A percentile compares a stretch with the other conserved stretches of the same genome.
Conservation (phyloP, 2,113 vertebrate species). For the Turnix velox region DNA sequence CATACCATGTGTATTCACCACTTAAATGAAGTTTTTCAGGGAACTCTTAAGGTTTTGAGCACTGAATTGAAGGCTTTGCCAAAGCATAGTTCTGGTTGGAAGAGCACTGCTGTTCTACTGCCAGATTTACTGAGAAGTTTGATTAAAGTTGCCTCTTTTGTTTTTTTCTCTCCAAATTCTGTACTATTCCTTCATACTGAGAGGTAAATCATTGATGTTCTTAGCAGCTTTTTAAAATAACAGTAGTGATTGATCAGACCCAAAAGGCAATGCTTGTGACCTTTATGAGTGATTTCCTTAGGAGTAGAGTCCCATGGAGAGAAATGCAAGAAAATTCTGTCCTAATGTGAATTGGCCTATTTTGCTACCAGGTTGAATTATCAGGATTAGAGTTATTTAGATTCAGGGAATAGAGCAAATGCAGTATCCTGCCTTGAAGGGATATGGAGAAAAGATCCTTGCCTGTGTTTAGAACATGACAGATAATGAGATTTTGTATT, state of each 20-base stretch:
- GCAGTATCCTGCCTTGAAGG: background rate
- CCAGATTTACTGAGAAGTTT: background rate
- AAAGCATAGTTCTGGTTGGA: background rate
- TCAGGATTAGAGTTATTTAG: background rate
- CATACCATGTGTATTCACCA: constrained; percentile 6
- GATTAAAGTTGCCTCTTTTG: background rate
- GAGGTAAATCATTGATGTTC: background rate
- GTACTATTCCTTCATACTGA: background rate
- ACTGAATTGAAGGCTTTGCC: background rate
- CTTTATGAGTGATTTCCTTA: background rate
- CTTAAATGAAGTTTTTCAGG: constrained; percentile 2
- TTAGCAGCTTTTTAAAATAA: background rate
- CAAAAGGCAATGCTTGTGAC: constrained; percentile 1
- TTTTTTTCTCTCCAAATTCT: background rate
- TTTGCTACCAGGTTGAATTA: background rate
- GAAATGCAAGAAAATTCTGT: background rate
- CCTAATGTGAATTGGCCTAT: background rate
- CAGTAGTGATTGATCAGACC: background rate
- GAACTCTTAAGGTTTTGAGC: constrained; percentile 3
- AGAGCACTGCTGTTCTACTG: background rate
- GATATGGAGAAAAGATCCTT: background rate
- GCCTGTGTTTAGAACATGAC: background rate
- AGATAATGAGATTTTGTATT: background rate
- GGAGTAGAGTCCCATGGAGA: background rate
- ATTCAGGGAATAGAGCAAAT: background rate